Conservation (phyloP, 2,797 vertebrate species). For the Denticeps clupeoides region DNA sequence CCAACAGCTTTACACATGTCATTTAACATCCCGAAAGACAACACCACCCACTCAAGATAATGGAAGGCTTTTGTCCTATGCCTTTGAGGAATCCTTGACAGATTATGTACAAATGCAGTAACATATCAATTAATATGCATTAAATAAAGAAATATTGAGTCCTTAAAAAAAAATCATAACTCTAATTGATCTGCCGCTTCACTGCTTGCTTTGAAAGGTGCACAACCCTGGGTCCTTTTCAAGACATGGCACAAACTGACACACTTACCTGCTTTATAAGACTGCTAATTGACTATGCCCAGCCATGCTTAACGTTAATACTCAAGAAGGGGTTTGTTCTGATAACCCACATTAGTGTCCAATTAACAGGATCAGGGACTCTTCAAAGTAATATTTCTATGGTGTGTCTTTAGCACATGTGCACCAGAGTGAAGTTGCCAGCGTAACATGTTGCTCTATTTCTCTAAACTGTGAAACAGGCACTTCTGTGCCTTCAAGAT, state of each 20-base stretch:
- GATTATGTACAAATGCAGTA: constrained; percentile 45
- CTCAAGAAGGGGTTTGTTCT: not conserved
- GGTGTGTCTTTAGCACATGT: too few species aligned
- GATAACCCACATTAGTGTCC: constrained; percentile 2
- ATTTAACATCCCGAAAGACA: constrained; percentile 48
- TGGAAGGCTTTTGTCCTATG: constrained; percentile 54
- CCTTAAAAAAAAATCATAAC: constrained; percentile 35
- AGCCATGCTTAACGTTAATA: not conserved
- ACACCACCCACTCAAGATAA: constrained; percentile 50
- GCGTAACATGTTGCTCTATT: too few species aligned
- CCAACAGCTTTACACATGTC: constrained; percentile 48
- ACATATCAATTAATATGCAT: constrained; percentile 58
- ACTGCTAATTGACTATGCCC: not conserved
- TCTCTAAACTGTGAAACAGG: too few species aligned
- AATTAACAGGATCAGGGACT: not conserved
- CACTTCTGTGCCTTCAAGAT: too few species aligned
- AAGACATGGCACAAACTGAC: constrained; percentile 25
- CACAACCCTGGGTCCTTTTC: constrained; percentile 19
- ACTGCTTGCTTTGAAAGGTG: constrained; percentile 18
- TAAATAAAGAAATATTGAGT: constrained; percentile 56
- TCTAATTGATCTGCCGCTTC: constrained; percentile 34
- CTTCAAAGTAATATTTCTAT: too few species aligned
- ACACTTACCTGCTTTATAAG: not conserved
- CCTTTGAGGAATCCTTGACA: constrained; percentile 60
- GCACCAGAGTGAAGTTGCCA: too few species aligned